phyloP scores from a whole-genome alignment of 2,888 invertebrate species.

The Argyra leucocephala region DNA sequence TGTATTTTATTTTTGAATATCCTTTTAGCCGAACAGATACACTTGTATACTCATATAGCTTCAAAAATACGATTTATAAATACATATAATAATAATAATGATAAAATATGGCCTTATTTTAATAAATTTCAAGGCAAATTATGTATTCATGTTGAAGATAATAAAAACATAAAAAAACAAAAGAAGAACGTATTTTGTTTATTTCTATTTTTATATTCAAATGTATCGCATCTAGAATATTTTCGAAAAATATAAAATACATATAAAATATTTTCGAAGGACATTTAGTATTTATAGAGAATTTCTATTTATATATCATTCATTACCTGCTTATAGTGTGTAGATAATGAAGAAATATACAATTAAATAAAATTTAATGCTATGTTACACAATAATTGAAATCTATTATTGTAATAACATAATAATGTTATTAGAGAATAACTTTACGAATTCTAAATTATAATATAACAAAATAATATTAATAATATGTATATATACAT shows the following conservation, averaged over 20 bases:
- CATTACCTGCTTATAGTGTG: not conserved
- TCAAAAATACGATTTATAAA: too few relatives aligned
- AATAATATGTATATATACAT: too few relatives aligned
- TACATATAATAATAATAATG: too few relatives aligned
- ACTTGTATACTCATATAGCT: too few relatives aligned
- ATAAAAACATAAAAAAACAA: not conserved
- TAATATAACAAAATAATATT: too few relatives aligned
- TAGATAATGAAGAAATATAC: not conserved
- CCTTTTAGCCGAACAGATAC: too few relatives aligned
- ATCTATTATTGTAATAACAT: too few relatives aligned
- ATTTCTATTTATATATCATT: not conserved
- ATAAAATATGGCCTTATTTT: not conserved
- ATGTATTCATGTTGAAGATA: not conserved
- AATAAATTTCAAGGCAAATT: constrained; percentile 1
- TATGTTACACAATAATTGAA: not conserved
- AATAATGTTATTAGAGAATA: too few relatives aligned
- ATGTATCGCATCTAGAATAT: not conserved
- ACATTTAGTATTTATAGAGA: not conserved
- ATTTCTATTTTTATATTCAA: not conserved
- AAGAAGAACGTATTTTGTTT: not conserved
- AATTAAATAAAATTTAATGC: not conserved
- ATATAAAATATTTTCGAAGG: not conserved
- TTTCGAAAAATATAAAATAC: not conserved
- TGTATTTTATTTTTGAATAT: too few relatives aligned
- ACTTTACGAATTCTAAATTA: too few relatives aligned